phyloP scores from a whole-genome alignment of 2,113 vertebrate species.

The Corythaixoides concolor region DNA sequence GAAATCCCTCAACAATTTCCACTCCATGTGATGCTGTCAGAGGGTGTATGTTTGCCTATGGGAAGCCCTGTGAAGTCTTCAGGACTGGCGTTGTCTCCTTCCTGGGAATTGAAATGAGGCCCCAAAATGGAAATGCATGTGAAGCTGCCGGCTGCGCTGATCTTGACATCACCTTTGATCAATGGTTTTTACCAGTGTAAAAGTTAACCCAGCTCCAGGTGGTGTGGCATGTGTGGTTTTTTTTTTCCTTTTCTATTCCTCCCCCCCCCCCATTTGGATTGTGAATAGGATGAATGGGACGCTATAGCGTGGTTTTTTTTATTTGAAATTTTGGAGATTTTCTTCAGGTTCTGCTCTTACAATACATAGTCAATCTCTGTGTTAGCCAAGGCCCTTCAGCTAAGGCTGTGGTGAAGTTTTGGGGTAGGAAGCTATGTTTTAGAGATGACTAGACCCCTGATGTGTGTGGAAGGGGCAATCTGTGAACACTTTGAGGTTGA shows the following conservation, averaged over 20 bases:
- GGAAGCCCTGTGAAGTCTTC: neutral
- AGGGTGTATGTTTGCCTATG: neutral
- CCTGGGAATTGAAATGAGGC: neutral
- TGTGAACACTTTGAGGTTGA: neutral
- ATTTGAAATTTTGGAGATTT: neutral
- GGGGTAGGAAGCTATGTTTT: neutral
- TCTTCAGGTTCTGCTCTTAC: neutral
- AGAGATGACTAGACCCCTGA: neutral
- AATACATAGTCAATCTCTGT: accelerated
- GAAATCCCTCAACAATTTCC: neutral
- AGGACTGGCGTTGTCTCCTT: neutral
- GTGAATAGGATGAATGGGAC: neutral
- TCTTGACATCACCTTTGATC: neutral
- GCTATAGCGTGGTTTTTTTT: neutral
- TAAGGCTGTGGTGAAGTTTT: neutral
- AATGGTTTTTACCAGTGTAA: neutral
- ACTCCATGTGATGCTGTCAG: neutral
- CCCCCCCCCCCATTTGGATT: no score
- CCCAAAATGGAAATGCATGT: neutral
- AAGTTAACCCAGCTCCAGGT: neutral
- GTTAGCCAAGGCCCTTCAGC: neutral
- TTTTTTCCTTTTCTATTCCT: neutral
- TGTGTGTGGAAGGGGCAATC: neutral
- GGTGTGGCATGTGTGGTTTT: neutral
- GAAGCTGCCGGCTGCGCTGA: neutral